These are phyloP conservation scores for Leucania comma DNA, from an alignment of 2,888 invertebrate genomes.

Conservation along the genomic window DNA sequence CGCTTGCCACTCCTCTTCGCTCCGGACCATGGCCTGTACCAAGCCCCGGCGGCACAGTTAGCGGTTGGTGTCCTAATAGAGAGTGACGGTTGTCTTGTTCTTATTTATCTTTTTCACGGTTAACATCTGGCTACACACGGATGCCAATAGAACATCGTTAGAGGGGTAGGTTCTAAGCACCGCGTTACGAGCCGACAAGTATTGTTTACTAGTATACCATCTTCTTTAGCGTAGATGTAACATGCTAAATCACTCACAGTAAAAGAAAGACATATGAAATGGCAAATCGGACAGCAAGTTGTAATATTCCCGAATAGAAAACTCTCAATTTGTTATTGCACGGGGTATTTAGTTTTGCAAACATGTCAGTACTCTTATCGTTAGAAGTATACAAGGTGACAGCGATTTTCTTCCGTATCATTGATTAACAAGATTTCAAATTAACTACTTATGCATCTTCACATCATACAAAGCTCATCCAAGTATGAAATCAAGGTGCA, in stretches of 20 bases:
- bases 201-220: too few species aligned
- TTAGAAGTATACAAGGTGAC: too few species aligned
- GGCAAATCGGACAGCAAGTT: neutral
- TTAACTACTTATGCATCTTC: neutral
- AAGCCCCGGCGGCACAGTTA: neutral
- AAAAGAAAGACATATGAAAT: neutral
- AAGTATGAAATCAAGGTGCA: slow-evolving; percentile 40
- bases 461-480: slow-evolving; percentile 9
- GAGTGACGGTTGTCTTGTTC: neutral
- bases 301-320: neutral
- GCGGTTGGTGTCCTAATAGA: neutral
- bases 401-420: neutral
- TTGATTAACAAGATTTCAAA: neutral
- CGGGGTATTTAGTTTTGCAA: neutral
- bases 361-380: neutral
- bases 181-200: too few species aligned
- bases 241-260: neutral
- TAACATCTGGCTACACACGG: too few species aligned
- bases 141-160: too few species aligned
- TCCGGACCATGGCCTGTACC: too few species aligned
- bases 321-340: neutral
- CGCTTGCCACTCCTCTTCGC: too few species aligned
- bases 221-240: neutral
- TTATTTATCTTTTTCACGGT: too few species aligned
- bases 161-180: too few species aligned